These are phyloP conservation scores for Chrysocyon brachyurus DNA, from an alignment of 2,797 vertebrate genomes.

Conservation along the genomic window DNA sequence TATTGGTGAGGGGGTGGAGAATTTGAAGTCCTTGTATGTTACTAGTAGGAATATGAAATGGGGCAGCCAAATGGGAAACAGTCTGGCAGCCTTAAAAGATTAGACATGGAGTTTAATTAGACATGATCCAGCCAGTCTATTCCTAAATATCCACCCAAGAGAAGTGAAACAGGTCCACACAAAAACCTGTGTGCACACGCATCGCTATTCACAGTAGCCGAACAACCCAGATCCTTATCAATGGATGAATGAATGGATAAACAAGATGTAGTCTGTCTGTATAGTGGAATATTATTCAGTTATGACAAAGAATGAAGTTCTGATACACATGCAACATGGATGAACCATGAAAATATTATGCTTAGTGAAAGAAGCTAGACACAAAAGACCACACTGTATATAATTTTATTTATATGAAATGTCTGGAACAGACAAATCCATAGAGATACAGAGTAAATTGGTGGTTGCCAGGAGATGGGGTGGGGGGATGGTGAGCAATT, in stretches of 20 bases:
- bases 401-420: neutral
- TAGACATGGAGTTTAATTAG: neutral
- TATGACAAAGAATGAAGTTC: neutral
- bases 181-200: neutral
- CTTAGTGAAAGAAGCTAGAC: neutral
- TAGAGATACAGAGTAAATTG: neutral
- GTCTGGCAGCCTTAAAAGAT: neutral
- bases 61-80: neutral
- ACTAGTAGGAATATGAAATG: too few relatives aligned
- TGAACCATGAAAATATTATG: neutral
- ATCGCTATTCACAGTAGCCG: neutral
- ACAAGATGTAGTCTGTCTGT: too few relatives aligned
- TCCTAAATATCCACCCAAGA: neutral
- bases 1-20: neutral
- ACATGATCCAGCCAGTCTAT: neutral
- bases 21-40: rapidly evolving
- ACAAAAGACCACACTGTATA: rapidly evolving
- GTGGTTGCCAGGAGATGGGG: too few relatives aligned
- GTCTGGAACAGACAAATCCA: neutral
- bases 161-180: neutral
- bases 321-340: rapidly evolving
- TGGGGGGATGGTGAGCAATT: neutral
- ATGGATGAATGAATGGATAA: neutral
- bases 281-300: neutral
- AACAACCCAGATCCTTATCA: neutral